A percentile compares a stretch with the other conserved stretches of the same genome.
Evolutionary conservation across 1,140 invertebrate species (phyloP).

Genomic region (Copidosoma floridanum): DNA sequence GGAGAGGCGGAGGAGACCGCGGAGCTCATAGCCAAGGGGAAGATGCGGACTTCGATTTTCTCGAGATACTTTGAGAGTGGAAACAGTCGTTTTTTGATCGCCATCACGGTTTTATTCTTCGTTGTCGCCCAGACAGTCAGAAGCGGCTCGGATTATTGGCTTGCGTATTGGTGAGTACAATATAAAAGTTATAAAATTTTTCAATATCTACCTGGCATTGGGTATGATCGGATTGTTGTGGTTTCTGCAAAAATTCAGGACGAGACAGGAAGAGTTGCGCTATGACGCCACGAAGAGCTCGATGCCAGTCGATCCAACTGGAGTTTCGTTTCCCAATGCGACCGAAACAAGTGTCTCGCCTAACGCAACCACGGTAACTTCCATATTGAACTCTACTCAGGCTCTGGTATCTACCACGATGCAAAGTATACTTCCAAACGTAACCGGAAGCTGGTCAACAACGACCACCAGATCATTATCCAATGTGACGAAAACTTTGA

Average conservation of each 20-base stretch:
- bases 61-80: conserved; percentile 59
- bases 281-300: neutral
- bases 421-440: neutral
- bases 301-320: too few relatives aligned
- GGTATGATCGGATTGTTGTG: too few relatives aligned
- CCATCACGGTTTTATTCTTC: conserved; percentile 48
- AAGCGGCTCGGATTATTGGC: conserved; percentile 63
- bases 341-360: too few relatives aligned
- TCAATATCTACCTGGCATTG: too few relatives aligned
- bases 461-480: neutral
- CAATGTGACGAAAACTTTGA: neutral
- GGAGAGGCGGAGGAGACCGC: conserved; percentile 57
- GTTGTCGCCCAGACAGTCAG: conserved; percentile 56
- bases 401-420: neutral
- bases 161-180: conserved; percentile 52
- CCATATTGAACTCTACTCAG: neutral
- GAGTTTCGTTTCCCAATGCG: too few relatives aligned
- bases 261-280: conserved; percentile 40
- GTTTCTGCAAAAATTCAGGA: conserved; percentile 45
- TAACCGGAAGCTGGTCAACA: too few relatives aligned
- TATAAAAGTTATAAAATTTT: neutral
- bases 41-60: conserved; percentile 56
- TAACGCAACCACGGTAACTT: too few relatives aligned
- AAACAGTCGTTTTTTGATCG: conserved; percentile 51
- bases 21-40: conserved; percentile 61